These are phyloP conservation scores for Lithophane semibrunnea DNA, from an alignment of 2,888 invertebrate genomes.

Conservation along the genomic window DNA sequence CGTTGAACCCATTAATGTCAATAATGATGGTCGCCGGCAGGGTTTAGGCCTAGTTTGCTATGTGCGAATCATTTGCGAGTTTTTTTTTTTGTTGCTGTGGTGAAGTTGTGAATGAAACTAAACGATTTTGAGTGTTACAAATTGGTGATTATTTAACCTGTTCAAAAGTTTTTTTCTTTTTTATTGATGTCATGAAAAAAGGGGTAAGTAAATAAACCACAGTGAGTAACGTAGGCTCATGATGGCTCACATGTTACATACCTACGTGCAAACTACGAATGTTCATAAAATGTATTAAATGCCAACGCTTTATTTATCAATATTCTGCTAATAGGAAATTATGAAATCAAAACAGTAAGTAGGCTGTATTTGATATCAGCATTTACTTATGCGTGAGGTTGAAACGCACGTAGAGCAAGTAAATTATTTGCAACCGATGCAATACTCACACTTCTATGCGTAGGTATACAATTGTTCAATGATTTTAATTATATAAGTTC, in stretches of 20 bases:
- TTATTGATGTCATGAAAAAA: not conserved
- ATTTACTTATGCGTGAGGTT: conserved; percentile 34
- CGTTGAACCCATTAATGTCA: conserved; percentile 30
- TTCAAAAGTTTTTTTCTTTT: not conserved
- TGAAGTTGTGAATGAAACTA: not conserved
- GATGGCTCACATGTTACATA: conserved; percentile 14
- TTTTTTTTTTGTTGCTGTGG: not conserved
- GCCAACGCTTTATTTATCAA: conserved; percentile 23
- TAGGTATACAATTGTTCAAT: not conserved
- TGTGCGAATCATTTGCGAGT: not conserved
- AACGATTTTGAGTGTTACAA: not conserved
- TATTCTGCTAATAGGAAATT: conserved; percentile 33
- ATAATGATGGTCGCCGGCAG: conserved; percentile 12
- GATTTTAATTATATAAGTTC: not conserved
- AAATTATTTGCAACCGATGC: conserved; percentile 29
- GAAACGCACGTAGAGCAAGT: conserved; percentile 38
- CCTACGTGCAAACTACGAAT: conserved; percentile 13
- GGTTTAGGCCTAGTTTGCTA: conserved; percentile 1
- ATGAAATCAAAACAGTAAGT: conserved; percentile 45
- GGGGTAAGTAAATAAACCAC: not conserved
- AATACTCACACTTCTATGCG: not conserved
- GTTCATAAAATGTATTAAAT: conserved; percentile 20
- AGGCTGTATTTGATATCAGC: conserved; percentile 49
- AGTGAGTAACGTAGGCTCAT: not conserved
- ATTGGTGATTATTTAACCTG: not conserved